A percentile compares a stretch with the other conserved stretches of the same genome.
phyloP scores from a whole-genome alignment of 2,888 invertebrate genomes.

The Imbricaverruca yamaguchii region DNA sequence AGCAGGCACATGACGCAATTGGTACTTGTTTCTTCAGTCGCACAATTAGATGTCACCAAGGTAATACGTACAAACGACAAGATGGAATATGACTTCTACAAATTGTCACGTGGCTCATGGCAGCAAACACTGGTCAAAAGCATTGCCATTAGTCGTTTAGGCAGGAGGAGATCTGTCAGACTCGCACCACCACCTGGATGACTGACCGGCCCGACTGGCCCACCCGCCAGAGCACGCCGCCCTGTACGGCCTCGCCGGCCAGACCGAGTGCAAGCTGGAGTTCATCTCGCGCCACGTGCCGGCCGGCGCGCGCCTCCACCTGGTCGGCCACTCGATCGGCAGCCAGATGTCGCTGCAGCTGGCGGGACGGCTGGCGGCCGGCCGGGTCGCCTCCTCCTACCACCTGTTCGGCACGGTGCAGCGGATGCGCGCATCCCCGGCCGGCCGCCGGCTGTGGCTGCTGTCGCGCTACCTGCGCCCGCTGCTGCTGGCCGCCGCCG shows the following conservation, averaged over 20 bases:
- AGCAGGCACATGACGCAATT: too few species aligned
- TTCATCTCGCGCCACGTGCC: constrained; percentile 69
- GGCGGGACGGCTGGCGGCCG: background rate
- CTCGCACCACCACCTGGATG: too few species aligned
- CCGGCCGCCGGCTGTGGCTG: constrained; percentile 9
- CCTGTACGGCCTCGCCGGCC: constrained; percentile 66
- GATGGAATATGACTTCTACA: too few species aligned
- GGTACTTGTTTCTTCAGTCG: too few species aligned
- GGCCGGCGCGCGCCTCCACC: constrained; percentile 60
- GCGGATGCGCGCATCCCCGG: constrained; percentile 15
- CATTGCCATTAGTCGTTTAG: background rate
- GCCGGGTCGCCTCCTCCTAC: constrained; percentile 12
- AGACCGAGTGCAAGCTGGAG: constrained; percentile 67
- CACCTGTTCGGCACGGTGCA: constrained; percentile 21
- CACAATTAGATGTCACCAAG: too few species aligned
- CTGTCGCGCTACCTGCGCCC: background rate
- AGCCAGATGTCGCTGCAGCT: constrained; percentile 57
- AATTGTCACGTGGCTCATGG: background rate
- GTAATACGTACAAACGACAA: too few species aligned
- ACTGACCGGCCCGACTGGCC: too few species aligned
- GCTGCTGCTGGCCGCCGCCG: background rate
- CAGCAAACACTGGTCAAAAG: background rate
- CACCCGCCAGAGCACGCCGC: background rate
- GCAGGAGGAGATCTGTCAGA: too few species aligned
- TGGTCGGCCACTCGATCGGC: constrained; percentile 88